A percentile compares a stretch with the other conserved stretches of the same genome.
phyloP scores from a whole-genome alignment of 1,140 invertebrate genomes.

The Lepidurus packardi region DNA sequence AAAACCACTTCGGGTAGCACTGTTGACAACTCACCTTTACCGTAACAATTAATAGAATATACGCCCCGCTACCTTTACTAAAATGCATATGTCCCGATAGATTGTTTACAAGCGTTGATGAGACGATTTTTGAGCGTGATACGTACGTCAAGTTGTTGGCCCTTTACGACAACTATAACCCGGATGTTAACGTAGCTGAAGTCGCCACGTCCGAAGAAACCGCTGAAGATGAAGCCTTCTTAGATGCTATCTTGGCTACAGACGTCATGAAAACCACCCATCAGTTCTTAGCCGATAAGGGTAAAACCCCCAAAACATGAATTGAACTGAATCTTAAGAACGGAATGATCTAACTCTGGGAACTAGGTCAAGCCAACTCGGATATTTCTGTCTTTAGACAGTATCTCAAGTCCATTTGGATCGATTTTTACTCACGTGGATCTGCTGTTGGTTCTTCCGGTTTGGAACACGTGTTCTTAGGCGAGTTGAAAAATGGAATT shows the following conservation, averaged over 20 bases:
- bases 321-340: neutral
- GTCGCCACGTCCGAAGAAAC: conserved; percentile 65
- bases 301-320: conserved; percentile 42
- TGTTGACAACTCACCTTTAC: conserved; percentile 30
- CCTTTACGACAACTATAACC: conserved; percentile 39
- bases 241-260: conserved; percentile 66
- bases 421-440: conserved; percentile 65
- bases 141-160: conserved; percentile 35
- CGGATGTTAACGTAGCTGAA: conserved; percentile 64
- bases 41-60: conserved; percentile 41
- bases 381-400: conserved; percentile 57
- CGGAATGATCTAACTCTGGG: neutral
- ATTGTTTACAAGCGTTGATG: conserved; percentile 36
- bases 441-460: conserved; percentile 69
- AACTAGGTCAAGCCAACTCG: conserved; percentile 26
- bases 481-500: conserved; percentile 71
- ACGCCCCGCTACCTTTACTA: conserved; percentile 37
- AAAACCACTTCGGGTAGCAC: conserved; percentile 26
- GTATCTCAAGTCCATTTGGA: conserved; percentile 58
- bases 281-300: conserved; percentile 63
- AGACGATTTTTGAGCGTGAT: conserved; percentile 31
- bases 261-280: conserved; percentile 66
- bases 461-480: conserved; percentile 81
- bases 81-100: conserved; percentile 37
- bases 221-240: conserved; percentile 66